Base-by-base conservation (phyloP, 2,113 vertebrate species). In the Conger conger region DNA sequence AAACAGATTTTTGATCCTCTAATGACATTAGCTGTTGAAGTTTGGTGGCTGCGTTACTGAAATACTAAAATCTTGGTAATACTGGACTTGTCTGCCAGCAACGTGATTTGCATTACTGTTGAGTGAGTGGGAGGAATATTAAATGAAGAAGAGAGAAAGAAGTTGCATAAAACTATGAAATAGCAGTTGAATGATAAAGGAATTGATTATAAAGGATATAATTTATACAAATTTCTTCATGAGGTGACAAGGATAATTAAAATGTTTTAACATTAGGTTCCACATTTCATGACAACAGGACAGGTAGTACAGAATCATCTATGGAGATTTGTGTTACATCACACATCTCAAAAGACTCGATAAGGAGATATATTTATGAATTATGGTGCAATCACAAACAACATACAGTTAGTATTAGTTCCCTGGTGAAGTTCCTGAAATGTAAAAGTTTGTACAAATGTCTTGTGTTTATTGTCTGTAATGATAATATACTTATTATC, bases 391-490 rank as follows among this genome's bases (percentile, higher is more conserved):
- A 23, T 23, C 33, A 5, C 63, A 81, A 45, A 77, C 37, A 38
- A 36, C n/a, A 77, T 33, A 53, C 42, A n/a, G 18, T 36, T 60
- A n/a, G n/a, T n/a, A n/a, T n/a, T 80, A 57, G 78, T 45, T 85
- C 84, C 54, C 15, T 42, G 45, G 38, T 11, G 35, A 45, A 53
- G 27, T 76, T 79, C 6, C 0, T 85, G 33, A 40, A 35, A 4
- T 78, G 85, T 33, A 82, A 37, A 57, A 27, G 40, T n/a, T 42
- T 84, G 63, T 76, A 35, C 2, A 35, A 57, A 83, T 50, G n/a
- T 78, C 50, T 85, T 82, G 82, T 79, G 17, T 30, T 6, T 53
- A 23, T n/a, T 53, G 80, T 73, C 57, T 80, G 79, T 63, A 53
- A 57, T 76, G 77, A 37, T 68, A 79, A 45, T 76, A 27, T 82